Evolutionary conservation across 2,797 vertebrate species (phyloP), one percentile per base, ranked within the genome.

Genomic region (Catharus ustulatus): DNA sequence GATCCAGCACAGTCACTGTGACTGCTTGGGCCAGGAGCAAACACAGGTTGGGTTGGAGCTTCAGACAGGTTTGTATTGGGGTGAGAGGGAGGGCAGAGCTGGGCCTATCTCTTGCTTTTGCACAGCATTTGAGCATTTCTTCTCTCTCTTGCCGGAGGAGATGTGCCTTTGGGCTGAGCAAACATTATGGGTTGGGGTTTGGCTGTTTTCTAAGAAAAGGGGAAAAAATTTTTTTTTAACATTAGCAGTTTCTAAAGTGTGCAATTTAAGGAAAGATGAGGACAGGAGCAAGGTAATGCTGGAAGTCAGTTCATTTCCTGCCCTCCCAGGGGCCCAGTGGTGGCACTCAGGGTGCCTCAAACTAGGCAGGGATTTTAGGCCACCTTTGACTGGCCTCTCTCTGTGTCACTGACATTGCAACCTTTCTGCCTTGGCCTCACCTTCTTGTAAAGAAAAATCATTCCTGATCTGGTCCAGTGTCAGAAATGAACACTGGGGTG

Each of bases 161-260:
- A 79, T 2, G 9, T 57, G 58, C 49, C 48, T 75, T 69, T 23
- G 51, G 49, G 40, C 85, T 78, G 66, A 81, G 74, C 59, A 86
- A 82, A 69, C 11, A 3, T 49, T 30, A 11, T 3, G 13, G 69
- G 49, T 6, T 57, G 66, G 79, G 42, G 30, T 19, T 72, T 51
- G 61, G 32, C 48, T 71, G 30, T 71, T 83, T 88, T 52, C 15
- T 91, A 84, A 94, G 34, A 75, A 58, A 49, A n/a, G 45, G 27
- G 0, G 13, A 10, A 46, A 42, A 4, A 1, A 0, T 2, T 6
- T 34, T 22, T 84, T 93, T 92, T 81, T 66, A 75, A 61, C 38
- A 64, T 52, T 38, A 78, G 69, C 80, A 64, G 66, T 71, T 94
- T 73, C 36, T 90, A 38, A 78, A 93, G 67, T 12, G 55, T 91